Percentiles rank a stretch among this genome's conserved stretches.
Conservation (phyloP, 1,140 invertebrate genomes). For the fruit fly (Drosophila melanogaster) region DNA sequence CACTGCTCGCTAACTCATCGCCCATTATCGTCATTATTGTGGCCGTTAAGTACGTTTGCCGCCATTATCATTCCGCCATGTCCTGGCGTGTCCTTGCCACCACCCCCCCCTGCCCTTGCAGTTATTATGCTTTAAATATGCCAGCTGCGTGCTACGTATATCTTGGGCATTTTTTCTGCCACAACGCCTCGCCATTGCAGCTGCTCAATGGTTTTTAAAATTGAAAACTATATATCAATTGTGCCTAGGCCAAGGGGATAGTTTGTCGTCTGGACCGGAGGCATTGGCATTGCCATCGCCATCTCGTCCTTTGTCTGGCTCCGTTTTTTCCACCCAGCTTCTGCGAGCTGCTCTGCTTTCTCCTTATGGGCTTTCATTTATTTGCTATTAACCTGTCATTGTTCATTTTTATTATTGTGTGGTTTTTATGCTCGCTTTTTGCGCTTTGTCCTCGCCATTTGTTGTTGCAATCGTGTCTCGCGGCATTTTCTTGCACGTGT, state of each 20-base stretch:
- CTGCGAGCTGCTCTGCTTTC: conserved; percentile 38
- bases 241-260: conserved; percentile 64
- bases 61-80: conserved; percentile 52
- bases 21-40: conserved; percentile 82
- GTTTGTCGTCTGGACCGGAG: conserved; percentile 37
- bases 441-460: conserved; percentile 40
- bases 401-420: conserved; percentile 84
- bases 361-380: conserved; percentile 84
- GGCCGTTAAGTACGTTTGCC: conserved; percentile 74
- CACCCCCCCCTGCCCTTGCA: too few species aligned
- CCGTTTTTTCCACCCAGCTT: conserved; percentile 18
- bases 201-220: conserved; percentile 82
- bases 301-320: conserved; percentile 32
- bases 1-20: conserved; percentile 57
- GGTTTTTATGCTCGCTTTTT: conserved; percentile 65
- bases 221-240: conserved; percentile 84
- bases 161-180: conserved; percentile 24
- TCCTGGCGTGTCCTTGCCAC: background rate
- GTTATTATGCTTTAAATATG: conserved; percentile 74
- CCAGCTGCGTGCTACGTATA: conserved; percentile 25
- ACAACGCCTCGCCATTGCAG: conserved; percentile 31
- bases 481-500: conserved; percentile 73
- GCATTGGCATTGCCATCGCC: conserved; percentile 13
- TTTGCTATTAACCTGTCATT: conserved; percentile 85
- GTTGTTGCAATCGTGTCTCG: conserved; percentile 72